Evolutionary conservation across 2,113 vertebrate species (phyloP).

Genomic region (Psophia crepitans): DNA sequence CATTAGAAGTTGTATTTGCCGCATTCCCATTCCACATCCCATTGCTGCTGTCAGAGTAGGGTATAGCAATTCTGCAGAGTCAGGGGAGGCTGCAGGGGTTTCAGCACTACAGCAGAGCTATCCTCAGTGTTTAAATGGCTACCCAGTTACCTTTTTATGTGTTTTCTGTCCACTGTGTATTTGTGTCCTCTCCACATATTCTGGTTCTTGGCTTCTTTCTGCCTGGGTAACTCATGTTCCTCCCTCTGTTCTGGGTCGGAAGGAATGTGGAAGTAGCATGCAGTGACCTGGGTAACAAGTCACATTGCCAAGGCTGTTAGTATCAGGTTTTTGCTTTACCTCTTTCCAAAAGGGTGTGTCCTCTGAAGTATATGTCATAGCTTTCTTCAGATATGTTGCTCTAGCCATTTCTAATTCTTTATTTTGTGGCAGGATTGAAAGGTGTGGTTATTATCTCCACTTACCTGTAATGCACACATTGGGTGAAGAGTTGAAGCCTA

Average conservation of each 20-base stretch:
- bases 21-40: neutral
- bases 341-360: neutral
- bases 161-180: neutral
- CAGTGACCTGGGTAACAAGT: neutral
- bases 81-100: neutral
- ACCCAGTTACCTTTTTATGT: neutral
- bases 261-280: neutral
- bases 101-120: neutral
- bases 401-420: neutral
- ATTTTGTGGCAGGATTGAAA: neutral
- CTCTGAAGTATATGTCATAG: neutral
- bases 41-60: neutral
- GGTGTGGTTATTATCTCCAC: neutral
- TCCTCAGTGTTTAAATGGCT: neutral
- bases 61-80: neutral
- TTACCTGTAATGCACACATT: neutral
- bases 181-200: neutral
- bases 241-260: neutral
- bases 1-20: neutral
- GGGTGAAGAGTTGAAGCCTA: neutral
- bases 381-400: neutral
- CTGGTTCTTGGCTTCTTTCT: neutral
- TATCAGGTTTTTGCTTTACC: neutral
- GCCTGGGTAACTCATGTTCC: neutral
- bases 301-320: neutral